Evolutionary conservation across 2,797 vertebrate species (phyloP).

Genomic region (Helicolenus hilgendorfi): DNA sequence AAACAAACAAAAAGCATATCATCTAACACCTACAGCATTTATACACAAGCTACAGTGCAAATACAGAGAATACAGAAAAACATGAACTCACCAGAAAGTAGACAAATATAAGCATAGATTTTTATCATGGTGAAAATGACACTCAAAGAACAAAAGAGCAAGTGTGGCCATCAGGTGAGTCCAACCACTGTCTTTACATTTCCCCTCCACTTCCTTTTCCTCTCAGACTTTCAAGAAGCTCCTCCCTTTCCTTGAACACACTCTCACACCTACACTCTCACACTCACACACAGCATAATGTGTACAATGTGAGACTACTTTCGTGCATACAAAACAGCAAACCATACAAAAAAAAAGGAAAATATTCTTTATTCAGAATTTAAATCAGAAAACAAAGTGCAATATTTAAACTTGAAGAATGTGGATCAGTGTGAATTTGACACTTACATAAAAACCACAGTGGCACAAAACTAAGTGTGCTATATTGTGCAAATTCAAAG

Average conservation of each 20-base stretch:
- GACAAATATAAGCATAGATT: background rate
- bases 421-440: background rate
- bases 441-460: background rate
- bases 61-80: background rate
- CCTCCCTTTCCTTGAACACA: accelerated
- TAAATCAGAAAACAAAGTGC: background rate
- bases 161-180: background rate
- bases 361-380: background rate
- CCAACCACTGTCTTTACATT: background rate
- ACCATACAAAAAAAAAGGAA: background rate
- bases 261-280: too few species aligned
- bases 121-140: background rate
- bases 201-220: background rate
- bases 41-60: background rate
- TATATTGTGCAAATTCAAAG: background rate
- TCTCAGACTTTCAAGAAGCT: background rate
- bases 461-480: too few species aligned
- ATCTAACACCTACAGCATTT: background rate
- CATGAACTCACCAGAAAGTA: background rate
- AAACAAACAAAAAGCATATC: too few species aligned
- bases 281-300: too few species aligned
- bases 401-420: background rate
- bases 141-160: background rate
- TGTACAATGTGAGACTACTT: too few species aligned
- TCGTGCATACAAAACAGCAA: background rate